phyloP scores from a whole-genome alignment of 2,113 vertebrate genomes.

The Ranitomeya variabilis region DNA sequence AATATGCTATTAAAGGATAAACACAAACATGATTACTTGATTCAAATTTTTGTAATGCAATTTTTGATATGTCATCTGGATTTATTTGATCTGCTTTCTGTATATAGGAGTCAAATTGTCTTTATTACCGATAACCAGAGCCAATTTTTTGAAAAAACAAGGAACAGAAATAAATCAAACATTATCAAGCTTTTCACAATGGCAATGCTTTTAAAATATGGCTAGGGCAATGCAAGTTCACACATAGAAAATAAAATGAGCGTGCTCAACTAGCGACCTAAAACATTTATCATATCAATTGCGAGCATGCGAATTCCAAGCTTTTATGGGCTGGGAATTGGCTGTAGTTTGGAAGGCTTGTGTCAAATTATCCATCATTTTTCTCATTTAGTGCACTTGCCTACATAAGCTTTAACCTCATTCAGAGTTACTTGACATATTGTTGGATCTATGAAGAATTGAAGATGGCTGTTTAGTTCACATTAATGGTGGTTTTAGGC shows the following conservation, averaged over 20 bases:
- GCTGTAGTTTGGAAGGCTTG: constrained; percentile 39
- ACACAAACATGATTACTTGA: constrained; percentile 27
- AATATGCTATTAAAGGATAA: not conserved
- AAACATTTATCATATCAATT: constrained; percentile 46
- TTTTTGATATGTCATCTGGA: constrained; percentile 49
- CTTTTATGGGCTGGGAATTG: constrained; percentile 24
- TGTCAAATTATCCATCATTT: constrained; percentile 48
- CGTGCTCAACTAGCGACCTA: not conserved
- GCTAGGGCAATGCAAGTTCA: constrained; percentile 23
- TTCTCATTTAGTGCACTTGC: constrained; percentile 45
- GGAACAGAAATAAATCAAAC: constrained; percentile 37
- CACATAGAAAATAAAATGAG: not conserved
- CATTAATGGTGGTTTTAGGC: constrained; percentile 26
- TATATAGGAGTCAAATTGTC: not conserved
- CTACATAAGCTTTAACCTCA: constrained; percentile 33
- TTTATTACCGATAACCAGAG: constrained; percentile 34
- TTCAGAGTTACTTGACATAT: constrained; percentile 20
- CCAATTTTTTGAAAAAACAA: constrained; percentile 43
- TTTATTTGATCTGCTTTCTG: not conserved
- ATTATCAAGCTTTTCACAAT: constrained; percentile 1
- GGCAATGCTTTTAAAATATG: not conserved
- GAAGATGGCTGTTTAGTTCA: constrained; percentile 32
- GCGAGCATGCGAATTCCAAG: not conserved
- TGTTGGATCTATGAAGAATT: constrained; percentile 43
- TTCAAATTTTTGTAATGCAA: constrained; percentile 40